These are phyloP conservation scores for Crenichthys baileyi DNA, from an alignment of 2,797 vertebrate species.

Conservation along the genomic window DNA sequence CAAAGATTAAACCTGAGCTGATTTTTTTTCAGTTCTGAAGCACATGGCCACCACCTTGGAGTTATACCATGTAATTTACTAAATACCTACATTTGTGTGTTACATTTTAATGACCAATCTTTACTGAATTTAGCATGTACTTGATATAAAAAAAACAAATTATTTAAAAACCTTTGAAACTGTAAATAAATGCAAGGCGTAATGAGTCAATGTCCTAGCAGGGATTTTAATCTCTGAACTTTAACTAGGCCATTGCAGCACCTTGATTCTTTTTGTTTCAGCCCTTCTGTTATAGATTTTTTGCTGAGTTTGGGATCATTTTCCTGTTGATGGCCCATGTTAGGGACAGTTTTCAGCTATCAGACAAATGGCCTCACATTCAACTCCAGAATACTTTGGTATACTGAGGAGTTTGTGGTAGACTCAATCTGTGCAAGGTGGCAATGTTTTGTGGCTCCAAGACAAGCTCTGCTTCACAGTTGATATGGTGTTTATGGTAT, in stretches of 20 bases:
- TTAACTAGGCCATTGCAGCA: neutral
- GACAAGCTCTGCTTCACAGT: neutral
- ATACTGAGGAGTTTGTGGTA: neutral
- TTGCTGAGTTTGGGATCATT: neutral
- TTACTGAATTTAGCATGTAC: neutral
- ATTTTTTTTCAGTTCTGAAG: too few relatives aligned
- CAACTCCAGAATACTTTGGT: neutral
- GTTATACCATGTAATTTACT: too few relatives aligned
- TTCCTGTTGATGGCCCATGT: neutral
- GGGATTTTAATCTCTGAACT: neutral
- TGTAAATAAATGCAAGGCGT: neutral
- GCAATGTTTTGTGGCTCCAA: too few relatives aligned
- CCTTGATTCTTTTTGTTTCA: neutral
- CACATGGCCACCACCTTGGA: too few relatives aligned
- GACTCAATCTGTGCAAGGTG: neutral
- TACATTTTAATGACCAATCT: neutral
- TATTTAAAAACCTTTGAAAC: neutral
- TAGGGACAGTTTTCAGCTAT: neutral
- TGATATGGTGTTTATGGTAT: neutral
- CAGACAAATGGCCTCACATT: neutral
- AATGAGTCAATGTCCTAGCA: neutral
- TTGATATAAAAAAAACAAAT: neutral
- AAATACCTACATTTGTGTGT: neutral
- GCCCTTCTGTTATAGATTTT: neutral
- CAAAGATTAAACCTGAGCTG: too few relatives aligned